Evolutionary conservation across 2,113 vertebrate species (phyloP).

Genomic region (Nettapus auritus): DNA sequence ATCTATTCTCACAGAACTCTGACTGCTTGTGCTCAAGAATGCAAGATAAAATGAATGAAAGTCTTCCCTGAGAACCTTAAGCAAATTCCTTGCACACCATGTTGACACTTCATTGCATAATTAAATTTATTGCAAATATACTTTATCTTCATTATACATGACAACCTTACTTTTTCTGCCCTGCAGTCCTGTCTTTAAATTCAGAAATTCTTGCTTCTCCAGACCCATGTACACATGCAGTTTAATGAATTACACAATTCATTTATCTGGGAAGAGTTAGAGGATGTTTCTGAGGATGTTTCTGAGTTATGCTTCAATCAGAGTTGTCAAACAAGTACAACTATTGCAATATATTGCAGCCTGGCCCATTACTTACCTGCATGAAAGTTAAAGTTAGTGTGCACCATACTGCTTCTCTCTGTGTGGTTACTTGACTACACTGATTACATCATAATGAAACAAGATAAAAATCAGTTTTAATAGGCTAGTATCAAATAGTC

Average conservation of each 20-base stretch:
- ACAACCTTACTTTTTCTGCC: constrained; percentile 50
- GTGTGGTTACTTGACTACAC: not conserved
- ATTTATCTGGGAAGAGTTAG: constrained; percentile 2
- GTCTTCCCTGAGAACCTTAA: constrained; percentile 40
- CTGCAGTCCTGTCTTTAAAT: constrained; percentile 14
- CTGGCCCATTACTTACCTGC: not conserved
- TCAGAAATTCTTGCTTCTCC: not conserved
- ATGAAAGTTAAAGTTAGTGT: not conserved
- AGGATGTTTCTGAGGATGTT: constrained; percentile 35
- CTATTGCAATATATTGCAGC: not conserved
- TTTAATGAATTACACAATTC: constrained; percentile 16
- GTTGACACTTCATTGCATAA: constrained; percentile 66
- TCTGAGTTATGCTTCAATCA: constrained; percentile 27
- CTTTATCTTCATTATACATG: constrained; percentile 76
- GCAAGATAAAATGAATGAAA: constrained; percentile 56
- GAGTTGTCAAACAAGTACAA: constrained; percentile 34
- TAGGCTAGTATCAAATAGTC: not conserved
- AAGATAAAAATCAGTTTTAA: not conserved
- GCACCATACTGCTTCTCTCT: not conserved
- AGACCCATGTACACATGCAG: fast-evolving
- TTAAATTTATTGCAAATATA: constrained; percentile 73
- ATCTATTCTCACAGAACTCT: constrained; percentile 47
- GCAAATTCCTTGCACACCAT: constrained; percentile 62
- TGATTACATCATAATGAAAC: not conserved
- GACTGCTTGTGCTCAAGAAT: constrained; percentile 66